Evolutionary conservation across 2,113 vertebrate genomes (phyloP).

Genomic region (Rhinogobius similis): DNA sequence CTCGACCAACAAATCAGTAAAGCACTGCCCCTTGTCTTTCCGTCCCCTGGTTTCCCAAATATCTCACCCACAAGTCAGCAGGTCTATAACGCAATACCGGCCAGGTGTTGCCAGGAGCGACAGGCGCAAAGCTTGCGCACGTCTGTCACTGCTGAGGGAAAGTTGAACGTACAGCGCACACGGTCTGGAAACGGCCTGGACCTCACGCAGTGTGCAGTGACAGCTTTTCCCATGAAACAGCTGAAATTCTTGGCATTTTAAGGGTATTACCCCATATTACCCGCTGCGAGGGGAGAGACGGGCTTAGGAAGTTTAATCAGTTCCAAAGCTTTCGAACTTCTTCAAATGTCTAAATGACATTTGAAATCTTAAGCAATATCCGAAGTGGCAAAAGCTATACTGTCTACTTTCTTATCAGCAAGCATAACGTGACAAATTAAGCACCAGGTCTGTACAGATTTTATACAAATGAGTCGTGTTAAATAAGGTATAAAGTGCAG

Average conservation of each 20-base stretch:
- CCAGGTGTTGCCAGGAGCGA: constrained; percentile 50
- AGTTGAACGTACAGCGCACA: background rate
- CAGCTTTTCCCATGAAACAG: constrained; percentile 13
- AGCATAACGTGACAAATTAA: background rate
- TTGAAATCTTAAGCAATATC: background rate
- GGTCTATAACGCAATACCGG: constrained; percentile 63
- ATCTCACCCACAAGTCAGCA: background rate
- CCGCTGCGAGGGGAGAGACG: constrained; percentile 19
- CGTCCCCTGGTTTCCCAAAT: background rate
- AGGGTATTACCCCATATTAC: constrained; percentile 40
- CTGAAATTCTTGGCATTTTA: constrained; percentile 39
- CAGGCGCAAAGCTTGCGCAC: constrained; percentile 19
- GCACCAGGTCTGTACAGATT: background rate
- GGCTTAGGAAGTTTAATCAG: background rate
- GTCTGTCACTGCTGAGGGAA: constrained; percentile 9
- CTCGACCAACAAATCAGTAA: background rate
- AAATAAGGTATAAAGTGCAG: background rate
- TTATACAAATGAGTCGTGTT: background rate
- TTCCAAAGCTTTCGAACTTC: background rate
- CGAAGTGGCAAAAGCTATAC: background rate
- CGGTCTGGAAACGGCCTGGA: background rate
- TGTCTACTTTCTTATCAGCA: background rate
- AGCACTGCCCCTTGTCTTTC: background rate
- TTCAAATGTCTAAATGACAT: background rate
- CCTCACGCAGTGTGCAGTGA: constrained; percentile 26